Base-by-base conservation (phyloP, 2,797 vertebrate genomes). In the Coregonus ussuriensis region DNA sequence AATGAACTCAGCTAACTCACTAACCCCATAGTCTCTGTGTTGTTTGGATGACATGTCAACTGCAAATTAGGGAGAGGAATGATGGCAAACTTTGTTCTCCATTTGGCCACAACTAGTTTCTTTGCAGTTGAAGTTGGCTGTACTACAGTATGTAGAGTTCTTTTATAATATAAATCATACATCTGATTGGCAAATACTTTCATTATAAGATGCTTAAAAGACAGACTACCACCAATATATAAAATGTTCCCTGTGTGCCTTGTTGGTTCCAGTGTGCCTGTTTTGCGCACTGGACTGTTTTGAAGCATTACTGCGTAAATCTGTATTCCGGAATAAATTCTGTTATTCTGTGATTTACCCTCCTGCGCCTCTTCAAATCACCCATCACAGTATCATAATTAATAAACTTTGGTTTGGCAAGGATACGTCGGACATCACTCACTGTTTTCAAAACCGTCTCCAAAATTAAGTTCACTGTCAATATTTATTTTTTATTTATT, bases 381-480 rank as follows among this genome's bases (percentile, higher is more conserved):
- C 25, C 25, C 25, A 25, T 25, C 25, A 25, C 25, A 25, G 25
- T 25, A 13, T 82, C 69, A 59, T 77, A 82, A 87, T 87, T 77
- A 81, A 74, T 71, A 71, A 65, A 70, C 81, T 77, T 71, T 66
- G 74, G 74, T 81, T 80, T 84, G 81, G 77, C 75, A 59, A 16
- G 51, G 75, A 72, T 65, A 65, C 37, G 11, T 16, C 54, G 71
- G 11, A 29, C 84, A 88, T 92, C 83, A 87, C 81, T 92, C 86
- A 90, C 5, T 41, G 37, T 85, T 80, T 85, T 87, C 84, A 84
- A 86, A 84, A 82, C 53, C 18, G 79, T 81, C 85, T 92, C 86
- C 88, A 88, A 75, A 82, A 81, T 77, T 25, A 86, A 71, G 84
- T 84, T 85, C 81, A 81, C 81, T 83, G 88, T 92, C 87, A 25